Conservation (phyloP, 1,140 invertebrate genomes). For the Calephelis virginiensis region DNA sequence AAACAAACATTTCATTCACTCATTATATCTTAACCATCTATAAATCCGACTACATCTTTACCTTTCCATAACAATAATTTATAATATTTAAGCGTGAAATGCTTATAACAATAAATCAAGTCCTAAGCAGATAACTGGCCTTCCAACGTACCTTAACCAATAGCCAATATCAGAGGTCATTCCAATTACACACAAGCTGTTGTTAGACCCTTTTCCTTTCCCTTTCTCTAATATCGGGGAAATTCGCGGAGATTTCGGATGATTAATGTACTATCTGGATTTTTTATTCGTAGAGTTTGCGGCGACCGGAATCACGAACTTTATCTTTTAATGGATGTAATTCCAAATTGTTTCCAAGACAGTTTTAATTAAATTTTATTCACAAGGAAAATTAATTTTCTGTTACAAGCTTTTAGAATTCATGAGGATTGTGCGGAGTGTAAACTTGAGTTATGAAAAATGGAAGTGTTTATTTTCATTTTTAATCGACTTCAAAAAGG, state of each 20-base stretch:
- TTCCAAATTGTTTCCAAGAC: constrained; percentile 11
- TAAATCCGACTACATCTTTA: no score
- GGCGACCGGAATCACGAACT: constrained; percentile 7
- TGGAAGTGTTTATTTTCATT: no score
- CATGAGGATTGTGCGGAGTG: neutral
- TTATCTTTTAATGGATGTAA: constrained; percentile 14
- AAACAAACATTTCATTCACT: no score
- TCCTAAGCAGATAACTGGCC: neutral
- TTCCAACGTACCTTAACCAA: constrained; percentile 8
- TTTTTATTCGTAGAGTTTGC: constrained; percentile 13
- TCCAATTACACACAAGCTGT: constrained; percentile 22
- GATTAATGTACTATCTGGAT: constrained; percentile 20
- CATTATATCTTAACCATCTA: no score
- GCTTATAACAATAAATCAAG: neutral
- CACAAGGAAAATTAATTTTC: constrained; percentile 11
- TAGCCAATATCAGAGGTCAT: constrained; percentile 20
- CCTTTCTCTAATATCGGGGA: constrained; percentile 20
- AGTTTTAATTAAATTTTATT: constrained; percentile 13
- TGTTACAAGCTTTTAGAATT: constrained; percentile 2
- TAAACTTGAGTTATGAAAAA: no score
- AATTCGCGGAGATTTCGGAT: constrained; percentile 16
- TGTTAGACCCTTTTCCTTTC: constrained; percentile 22
- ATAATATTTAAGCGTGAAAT: no score
- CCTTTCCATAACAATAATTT: no score
- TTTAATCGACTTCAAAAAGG: no score